phyloP scores from a whole-genome alignment of 2,888 invertebrate species.

The Atethmia centrago region DNA sequence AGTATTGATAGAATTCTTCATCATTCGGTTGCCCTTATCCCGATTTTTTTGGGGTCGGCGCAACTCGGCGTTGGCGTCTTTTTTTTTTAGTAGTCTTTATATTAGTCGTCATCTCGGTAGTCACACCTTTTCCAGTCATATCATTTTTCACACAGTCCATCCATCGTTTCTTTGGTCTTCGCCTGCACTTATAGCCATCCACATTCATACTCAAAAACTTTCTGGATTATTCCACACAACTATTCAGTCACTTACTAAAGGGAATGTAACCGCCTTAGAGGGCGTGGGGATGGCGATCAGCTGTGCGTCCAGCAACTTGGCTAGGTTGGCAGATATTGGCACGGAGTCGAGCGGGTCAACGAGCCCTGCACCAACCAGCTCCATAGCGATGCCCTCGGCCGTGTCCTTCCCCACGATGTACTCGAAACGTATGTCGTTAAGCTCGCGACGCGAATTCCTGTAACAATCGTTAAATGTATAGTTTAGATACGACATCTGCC shows the following conservation, averaged over 20 bases:
- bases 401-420: conserved; percentile 97
- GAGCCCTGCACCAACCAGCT: conserved; percentile 98
- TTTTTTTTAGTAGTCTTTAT: too few relatives aligned
- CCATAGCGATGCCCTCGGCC: conserved; percentile 97
- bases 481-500: not conserved
- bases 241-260: conserved; percentile 75
- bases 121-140: not conserved
- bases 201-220: not conserved
- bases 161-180: too few relatives aligned
- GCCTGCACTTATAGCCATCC: not conserved
- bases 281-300: conserved; percentile 13
- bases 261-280: conserved; percentile 78
- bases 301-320: conserved; percentile 74
- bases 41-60: not conserved
- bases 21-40: too few relatives aligned
- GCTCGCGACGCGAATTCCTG: conserved; percentile 96
- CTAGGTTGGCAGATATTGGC: conserved; percentile 78
- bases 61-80: too few relatives aligned
- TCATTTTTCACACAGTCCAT: not conserved
- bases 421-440: conserved; percentile 99
- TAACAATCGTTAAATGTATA: conserved; percentile 10
- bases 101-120: not conserved
- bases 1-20: too few relatives aligned
- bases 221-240: not conserved
- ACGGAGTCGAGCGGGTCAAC: conserved; percentile 92